Evolutionary conservation across 2,888 invertebrate genomes (phyloP).

Genomic region (Sepioteuthis lessoniana): DNA sequence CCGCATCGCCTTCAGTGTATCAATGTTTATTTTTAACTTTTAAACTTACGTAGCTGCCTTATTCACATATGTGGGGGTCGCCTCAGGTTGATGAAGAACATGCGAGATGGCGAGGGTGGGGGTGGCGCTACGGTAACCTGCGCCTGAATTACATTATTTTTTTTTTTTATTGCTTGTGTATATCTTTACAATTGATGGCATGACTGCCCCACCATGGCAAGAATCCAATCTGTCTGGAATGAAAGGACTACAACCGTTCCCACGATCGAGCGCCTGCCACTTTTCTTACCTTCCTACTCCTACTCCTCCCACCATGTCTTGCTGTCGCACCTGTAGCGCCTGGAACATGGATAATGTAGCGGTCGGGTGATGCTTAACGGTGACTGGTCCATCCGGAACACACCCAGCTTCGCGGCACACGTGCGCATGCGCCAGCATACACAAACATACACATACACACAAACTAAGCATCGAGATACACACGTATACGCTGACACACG

Average conservation of each 20-base stretch:
- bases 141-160: not conserved
- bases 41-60: not conserved
- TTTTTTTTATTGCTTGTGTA: not conserved
- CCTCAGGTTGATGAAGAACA: too few species aligned
- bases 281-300: not conserved
- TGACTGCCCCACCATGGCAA: not conserved
- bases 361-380: not conserved
- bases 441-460: not conserved
- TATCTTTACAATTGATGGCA: constrained; percentile 33
- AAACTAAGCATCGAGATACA: too few species aligned
- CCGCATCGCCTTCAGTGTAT: not conserved
- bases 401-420: not conserved
- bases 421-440: not conserved
- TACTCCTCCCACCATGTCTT: not conserved
- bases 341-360: not conserved
- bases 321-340: constrained; percentile 12
- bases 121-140: not conserved
- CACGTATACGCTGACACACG: not conserved
- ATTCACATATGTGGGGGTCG: too few species aligned
- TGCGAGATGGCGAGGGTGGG: too few species aligned
- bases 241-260: not conserved
- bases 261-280: not conserved
- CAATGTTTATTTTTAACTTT: too few species aligned
- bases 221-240: not conserved
- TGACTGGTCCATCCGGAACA: constrained; percentile 1